phyloP scores from a whole-genome alignment of 2,113 vertebrate genomes.

The Gila orcuttii region DNA sequence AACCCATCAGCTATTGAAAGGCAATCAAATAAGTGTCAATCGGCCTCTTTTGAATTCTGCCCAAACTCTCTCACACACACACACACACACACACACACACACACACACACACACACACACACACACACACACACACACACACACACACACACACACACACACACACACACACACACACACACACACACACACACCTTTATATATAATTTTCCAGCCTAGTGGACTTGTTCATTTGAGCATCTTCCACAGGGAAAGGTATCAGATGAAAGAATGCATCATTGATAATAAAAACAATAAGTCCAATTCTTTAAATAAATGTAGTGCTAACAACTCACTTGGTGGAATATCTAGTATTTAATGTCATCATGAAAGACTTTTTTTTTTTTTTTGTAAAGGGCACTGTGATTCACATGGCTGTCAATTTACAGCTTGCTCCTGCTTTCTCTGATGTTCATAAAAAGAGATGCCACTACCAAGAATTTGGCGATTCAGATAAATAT shows the following conservation, averaged over 20 bases:
- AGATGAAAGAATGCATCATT: slow-evolving; percentile 14
- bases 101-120: too few species aligned
- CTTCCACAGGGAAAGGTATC: neutral
- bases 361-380: neutral
- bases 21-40: slow-evolving; percentile 64
- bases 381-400: neutral
- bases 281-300: neutral
- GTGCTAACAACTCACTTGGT: neutral
- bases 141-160: too few species aligned
- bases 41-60: slow-evolving; percentile 56
- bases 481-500: neutral
- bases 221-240: slow-evolving; percentile 44
- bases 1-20: slow-evolving; percentile 62
- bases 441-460: neutral
- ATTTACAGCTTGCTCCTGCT: neutral
- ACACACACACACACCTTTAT: slow-evolving; percentile 35
- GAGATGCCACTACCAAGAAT: neutral
- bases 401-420: neutral
- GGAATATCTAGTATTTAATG: neutral
- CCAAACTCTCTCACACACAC: neutral
- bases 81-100: too few species aligned
- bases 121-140: too few species aligned
- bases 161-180: too few species aligned
- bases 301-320: neutral
- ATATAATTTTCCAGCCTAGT: slow-evolving; percentile 55